These are phyloP conservation scores for Amphilophus citrinellus DNA, from an alignment of 2,113 vertebrate species.

Conservation along the genomic window DNA sequence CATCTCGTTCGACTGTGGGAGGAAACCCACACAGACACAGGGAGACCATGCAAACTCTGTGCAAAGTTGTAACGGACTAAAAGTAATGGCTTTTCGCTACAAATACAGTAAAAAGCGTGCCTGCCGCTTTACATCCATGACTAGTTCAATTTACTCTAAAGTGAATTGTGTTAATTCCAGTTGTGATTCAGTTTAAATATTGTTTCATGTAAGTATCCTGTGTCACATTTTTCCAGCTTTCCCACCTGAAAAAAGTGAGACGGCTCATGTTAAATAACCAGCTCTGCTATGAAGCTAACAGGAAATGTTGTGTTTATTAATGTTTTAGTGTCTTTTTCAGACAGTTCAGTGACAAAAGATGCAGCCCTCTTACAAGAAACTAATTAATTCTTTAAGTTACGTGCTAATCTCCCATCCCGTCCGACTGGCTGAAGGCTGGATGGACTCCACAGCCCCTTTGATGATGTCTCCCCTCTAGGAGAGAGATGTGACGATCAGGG, in stretches of 20 bases:
- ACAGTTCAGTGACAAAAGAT: no score
- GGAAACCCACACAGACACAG: no score
- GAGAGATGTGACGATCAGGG: conserved; percentile 17
- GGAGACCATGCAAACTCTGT: not conserved
- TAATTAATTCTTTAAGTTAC: conserved; percentile 22
- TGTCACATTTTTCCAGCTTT: not conserved
- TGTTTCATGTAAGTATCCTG: not conserved
- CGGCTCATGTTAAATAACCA: not conserved
- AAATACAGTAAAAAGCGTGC: not conserved
- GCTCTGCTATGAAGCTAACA: not conserved
- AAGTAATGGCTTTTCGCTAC: not conserved
- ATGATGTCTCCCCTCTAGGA: conserved; percentile 26
- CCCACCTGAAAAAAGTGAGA: not conserved
- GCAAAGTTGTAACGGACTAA: not conserved
- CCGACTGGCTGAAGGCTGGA: conserved; percentile 21
- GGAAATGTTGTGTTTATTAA: not conserved
- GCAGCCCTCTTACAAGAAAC: not conserved
- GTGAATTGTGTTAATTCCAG: not conserved
- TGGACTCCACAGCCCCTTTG: conserved; percentile 1
- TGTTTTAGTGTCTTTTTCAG: no score
- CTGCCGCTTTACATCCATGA: not conserved
- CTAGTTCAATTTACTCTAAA: no score
- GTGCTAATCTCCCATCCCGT: conserved; percentile 12
- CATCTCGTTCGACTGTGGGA: not conserved
- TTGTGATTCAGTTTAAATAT: not conserved